Percentiles rank a stretch among this genome's conserved stretches.
phyloP scores from a whole-genome alignment of 2,797 vertebrate species.

The Tympanoctomys barrerae region DNA sequence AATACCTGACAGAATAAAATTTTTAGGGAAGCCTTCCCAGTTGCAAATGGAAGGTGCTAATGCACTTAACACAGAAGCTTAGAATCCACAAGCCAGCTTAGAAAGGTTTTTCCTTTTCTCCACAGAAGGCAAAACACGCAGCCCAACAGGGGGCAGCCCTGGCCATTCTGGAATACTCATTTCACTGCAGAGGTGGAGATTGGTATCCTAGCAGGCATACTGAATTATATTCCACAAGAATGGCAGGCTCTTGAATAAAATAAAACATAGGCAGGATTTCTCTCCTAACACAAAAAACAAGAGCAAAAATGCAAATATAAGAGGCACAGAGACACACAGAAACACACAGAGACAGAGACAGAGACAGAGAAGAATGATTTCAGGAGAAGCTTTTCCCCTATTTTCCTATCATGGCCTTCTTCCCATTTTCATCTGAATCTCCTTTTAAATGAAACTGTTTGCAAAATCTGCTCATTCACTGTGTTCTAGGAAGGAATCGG shows the following conservation, averaged over 20 bases:
- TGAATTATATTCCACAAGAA: background rate
- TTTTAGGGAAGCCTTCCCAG: conserved; percentile 51
- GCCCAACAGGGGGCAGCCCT: background rate
- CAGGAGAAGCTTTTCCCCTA: background rate
- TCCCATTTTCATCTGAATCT: background rate
- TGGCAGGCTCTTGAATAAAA: background rate
- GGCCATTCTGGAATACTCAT: background rate
- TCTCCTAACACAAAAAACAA: background rate
- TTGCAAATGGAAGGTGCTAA: conserved; percentile 59
- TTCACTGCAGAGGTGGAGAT: background rate
- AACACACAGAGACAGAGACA: background rate
- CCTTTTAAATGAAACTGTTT: background rate
- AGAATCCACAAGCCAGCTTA: background rate
- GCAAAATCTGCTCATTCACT: background rate
- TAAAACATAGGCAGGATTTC: background rate
- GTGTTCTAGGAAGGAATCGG: background rate
- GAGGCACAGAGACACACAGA: background rate
- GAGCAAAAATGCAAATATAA: no score
- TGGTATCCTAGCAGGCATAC: background rate
- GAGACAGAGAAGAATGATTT: background rate
- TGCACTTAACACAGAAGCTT: background rate
- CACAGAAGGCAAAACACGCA: background rate
- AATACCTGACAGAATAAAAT: conserved; percentile 56
- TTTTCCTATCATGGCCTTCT: background rate
- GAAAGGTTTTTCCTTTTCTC: background rate